These are phyloP conservation scores for Magallana angulata DNA, from an alignment of 1,140 invertebrate species.

Conservation along the genomic window DNA sequence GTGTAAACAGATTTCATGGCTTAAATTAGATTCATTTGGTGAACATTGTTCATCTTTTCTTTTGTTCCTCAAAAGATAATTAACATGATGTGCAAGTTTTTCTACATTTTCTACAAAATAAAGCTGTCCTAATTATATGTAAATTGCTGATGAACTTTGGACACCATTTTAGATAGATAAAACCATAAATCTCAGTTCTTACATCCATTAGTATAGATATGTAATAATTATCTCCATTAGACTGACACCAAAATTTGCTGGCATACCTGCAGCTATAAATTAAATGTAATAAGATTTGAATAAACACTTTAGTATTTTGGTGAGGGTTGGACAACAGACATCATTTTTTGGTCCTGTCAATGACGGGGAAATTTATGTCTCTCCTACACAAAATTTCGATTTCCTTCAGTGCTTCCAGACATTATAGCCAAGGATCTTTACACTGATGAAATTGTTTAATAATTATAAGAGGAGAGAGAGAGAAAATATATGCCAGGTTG, in stretches of 20 bases:
- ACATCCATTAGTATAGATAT: not conserved
- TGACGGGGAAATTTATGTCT: slow-evolving; percentile 15
- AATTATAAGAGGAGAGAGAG: not conserved
- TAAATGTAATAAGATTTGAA: slow-evolving; percentile 29
- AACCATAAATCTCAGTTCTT: not conserved
- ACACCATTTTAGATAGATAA: not conserved
- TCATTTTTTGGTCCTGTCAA: not conserved
- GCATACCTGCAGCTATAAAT: slow-evolving; percentile 25
- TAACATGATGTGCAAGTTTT: too few species aligned
- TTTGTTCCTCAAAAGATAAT: too few species aligned
- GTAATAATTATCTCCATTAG: not conserved
- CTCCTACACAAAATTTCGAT: slow-evolving; percentile 11
- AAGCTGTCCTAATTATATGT: slow-evolving; percentile 1
- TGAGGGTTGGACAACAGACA: slow-evolving; percentile 9
- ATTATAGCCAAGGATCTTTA: not conserved
- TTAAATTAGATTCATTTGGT: too few species aligned
- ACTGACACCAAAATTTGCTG: slow-evolving; percentile 8
- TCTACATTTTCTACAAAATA: too few species aligned
- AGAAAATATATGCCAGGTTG: not conserved
- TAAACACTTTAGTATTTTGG: slow-evolving; percentile 13
- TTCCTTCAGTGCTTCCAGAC: slow-evolving; percentile 1
- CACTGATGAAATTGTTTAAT: slow-evolving; percentile 1
- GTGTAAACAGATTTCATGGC: too few species aligned
- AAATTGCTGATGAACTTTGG: slow-evolving; percentile 5
- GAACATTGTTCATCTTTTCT: too few species aligned